These are phyloP conservation scores for Sphaeridia pumilis DNA, from an alignment of 2,888 invertebrate species.

Conservation along the genomic window DNA sequence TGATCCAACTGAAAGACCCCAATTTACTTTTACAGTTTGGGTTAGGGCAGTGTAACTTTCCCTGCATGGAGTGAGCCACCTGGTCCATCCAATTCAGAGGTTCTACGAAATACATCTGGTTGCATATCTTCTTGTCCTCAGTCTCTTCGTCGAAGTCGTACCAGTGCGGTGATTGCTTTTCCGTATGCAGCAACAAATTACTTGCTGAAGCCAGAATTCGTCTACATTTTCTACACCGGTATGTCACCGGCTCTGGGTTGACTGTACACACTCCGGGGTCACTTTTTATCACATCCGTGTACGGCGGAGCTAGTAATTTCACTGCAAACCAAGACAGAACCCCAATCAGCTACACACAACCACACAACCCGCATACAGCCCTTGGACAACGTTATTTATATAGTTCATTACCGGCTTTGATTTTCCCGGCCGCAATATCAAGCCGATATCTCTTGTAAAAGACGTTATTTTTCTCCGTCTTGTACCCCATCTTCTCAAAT, in stretches of 20 bases:
- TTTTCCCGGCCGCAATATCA: slow-evolving; percentile 65
- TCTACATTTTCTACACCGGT: slow-evolving; percentile 67
- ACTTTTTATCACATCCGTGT: slow-evolving; percentile 61
- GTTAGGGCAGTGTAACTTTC: slow-evolving; percentile 68
- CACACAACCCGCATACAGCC: too few relatives aligned
- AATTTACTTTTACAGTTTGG: slow-evolving; percentile 65
- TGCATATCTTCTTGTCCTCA: slow-evolving; percentile 47
- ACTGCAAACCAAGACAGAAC: slow-evolving; percentile 48
- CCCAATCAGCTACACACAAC: too few relatives aligned
- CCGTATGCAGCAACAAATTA: slow-evolving; percentile 62
- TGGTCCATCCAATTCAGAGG: slow-evolving; percentile 81
- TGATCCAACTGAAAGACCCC: slow-evolving; percentile 83
- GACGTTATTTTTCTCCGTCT: slow-evolving; percentile 55
- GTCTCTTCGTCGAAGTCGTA: slow-evolving; percentile 39
- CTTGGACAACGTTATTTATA: too few relatives aligned
- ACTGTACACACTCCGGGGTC: slow-evolving; percentile 65
- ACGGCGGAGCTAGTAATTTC: slow-evolving; percentile 68
- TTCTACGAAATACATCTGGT: slow-evolving; percentile 70
- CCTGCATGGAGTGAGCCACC: slow-evolving; percentile 55
- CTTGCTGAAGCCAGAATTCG: slow-evolving; percentile 68
- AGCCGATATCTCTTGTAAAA: slow-evolving; percentile 61
- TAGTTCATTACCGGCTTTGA: slow-evolving; percentile 59
- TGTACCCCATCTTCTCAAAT: slow-evolving; percentile 65
- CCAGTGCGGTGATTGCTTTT: slow-evolving; percentile 46
- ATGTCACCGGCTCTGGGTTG: slow-evolving; percentile 68